These are phyloP conservation scores for Zygaena filipendulae DNA, from an alignment of 2,888 invertebrate species.

Conservation along the genomic window DNA sequence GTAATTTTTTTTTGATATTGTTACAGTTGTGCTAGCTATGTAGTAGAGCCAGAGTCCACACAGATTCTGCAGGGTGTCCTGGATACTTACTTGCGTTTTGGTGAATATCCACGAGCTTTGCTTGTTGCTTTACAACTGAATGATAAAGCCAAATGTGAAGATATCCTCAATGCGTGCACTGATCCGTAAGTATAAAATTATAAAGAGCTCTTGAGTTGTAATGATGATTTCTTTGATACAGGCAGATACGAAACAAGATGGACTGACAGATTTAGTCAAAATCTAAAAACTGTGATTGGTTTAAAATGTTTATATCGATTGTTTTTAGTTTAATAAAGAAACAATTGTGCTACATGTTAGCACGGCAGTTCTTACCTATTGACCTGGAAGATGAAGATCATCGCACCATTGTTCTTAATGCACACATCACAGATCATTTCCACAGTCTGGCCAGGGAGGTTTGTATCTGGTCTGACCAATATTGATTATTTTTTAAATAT, in stretches of 20 bases:
- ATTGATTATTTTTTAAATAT: too few relatives aligned
- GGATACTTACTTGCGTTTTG: conserved; percentile 87
- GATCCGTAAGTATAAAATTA: conserved; percentile 78
- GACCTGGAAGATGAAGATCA: conserved; percentile 87
- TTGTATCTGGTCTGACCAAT: conserved; percentile 9
- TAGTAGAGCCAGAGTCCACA: conserved; percentile 93
- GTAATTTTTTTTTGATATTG: too few relatives aligned
- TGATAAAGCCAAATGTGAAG: conserved; percentile 79
- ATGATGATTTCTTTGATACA: too few relatives aligned
- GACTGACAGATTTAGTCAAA: too few relatives aligned
- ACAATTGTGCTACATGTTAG: conserved; percentile 96
- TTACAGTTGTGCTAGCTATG: conserved; percentile 92
- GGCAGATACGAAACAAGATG: too few relatives aligned
- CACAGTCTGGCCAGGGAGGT: conserved; percentile 92
- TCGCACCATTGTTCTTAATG: conserved; percentile 92
- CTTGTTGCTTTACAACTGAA: conserved; percentile 93
- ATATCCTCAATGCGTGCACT: conserved; percentile 85
- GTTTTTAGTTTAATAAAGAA: conserved; percentile 87
- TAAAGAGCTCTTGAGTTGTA: conserved; percentile 2
- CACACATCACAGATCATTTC: conserved; percentile 93
- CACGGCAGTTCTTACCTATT: conserved; percentile 91
- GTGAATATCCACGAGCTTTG: conserved; percentile 89
- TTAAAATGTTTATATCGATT: too few relatives aligned
- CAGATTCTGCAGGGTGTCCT: conserved; percentile 85
- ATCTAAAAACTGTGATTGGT: too few relatives aligned